Percentiles rank a stretch among this genome's conserved stretches.
These are phyloP conservation scores for Teleiodes luculella DNA, from an alignment of 2,888 invertebrate genomes.

Conservation along the genomic window DNA sequence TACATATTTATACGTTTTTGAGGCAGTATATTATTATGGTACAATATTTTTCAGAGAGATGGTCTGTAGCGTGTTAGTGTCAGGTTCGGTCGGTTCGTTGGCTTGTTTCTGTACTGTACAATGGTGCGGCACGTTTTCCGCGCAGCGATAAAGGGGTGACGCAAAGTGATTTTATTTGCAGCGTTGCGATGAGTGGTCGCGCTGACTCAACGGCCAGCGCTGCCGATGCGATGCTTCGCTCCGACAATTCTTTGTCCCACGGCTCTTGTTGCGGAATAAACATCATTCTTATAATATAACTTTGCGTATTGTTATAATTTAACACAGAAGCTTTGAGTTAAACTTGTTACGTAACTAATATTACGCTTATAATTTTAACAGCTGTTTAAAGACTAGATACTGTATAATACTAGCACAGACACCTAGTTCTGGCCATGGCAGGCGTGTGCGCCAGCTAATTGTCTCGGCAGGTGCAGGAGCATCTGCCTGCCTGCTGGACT, in stretches of 20 bases:
- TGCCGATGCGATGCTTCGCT: conserved; percentile 31
- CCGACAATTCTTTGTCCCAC: conserved; percentile 34
- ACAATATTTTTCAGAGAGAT: conserved; percentile 40
- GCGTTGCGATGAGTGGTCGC: conserved; percentile 71
- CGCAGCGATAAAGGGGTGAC: conserved; percentile 71
- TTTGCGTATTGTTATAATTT: conserved; percentile 7
- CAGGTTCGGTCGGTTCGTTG: conserved; percentile 24
- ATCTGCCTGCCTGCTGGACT: conserved; percentile 66
- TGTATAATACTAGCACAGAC: conserved; percentile 5
- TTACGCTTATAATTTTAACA: too few species aligned
- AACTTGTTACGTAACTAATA: not conserved
- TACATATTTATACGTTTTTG: conserved; percentile 61
- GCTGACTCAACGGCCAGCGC: conserved; percentile 65
- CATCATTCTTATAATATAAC: conserved; percentile 13
- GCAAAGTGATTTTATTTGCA: conserved; percentile 77
- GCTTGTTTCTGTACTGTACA: conserved; percentile 44
- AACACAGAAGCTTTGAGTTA: not conserved
- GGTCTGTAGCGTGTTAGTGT: not conserved
- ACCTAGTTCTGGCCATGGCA: conserved; percentile 35
- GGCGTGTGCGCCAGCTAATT: conserved; percentile 67
- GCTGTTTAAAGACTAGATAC: not conserved
- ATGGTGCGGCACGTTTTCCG: conserved; percentile 63
- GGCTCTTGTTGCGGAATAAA: conserved; percentile 27
- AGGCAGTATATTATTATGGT: conserved; percentile 45
- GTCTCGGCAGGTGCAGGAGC: conserved; percentile 65